phyloP scores from a whole-genome alignment of 1,140 invertebrate species.

The Ceratina japonica region DNA sequence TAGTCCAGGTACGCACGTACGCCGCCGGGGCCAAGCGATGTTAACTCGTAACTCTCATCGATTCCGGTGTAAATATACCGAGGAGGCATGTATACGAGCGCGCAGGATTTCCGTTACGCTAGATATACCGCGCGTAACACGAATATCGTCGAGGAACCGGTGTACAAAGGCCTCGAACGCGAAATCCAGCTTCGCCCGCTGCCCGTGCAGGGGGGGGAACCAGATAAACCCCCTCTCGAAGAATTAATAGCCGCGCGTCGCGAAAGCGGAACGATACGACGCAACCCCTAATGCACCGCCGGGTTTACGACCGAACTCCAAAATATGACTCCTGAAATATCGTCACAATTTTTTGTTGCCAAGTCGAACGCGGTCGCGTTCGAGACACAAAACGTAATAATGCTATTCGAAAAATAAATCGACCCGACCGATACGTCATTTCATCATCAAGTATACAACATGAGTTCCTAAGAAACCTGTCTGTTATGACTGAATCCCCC shows the following conservation, averaged over 20 bases:
- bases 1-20: too few relatives aligned
- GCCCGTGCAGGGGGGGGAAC: slow-evolving; percentile 28
- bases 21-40: slow-evolving; percentile 23
- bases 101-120: slow-evolving; percentile 65
- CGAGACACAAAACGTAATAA: too few relatives aligned
- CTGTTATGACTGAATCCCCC: too few relatives aligned
- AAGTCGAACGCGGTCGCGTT: not conserved
- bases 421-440: too few relatives aligned
- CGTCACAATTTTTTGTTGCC: not conserved
- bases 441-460: too few relatives aligned
- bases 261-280: not conserved
- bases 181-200: slow-evolving; percentile 39
- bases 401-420: too few relatives aligned
- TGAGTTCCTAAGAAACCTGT: too few relatives aligned
- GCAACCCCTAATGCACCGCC: not conserved
- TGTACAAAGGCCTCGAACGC: slow-evolving; percentile 45
- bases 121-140: slow-evolving; percentile 55
- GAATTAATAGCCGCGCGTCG: slow-evolving; percentile 55
- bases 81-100: slow-evolving; percentile 52
- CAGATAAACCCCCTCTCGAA: slow-evolving; percentile 51
- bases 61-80: slow-evolving; percentile 66
- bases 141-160: slow-evolving; percentile 50
- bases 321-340: not conserved
- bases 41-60: slow-evolving; percentile 66
- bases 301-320: not conserved